Evolutionary conservation across 92 coral and sea anemone genomes (phyloP).

Genomic region (Epizoanthus ramosus): DNA sequence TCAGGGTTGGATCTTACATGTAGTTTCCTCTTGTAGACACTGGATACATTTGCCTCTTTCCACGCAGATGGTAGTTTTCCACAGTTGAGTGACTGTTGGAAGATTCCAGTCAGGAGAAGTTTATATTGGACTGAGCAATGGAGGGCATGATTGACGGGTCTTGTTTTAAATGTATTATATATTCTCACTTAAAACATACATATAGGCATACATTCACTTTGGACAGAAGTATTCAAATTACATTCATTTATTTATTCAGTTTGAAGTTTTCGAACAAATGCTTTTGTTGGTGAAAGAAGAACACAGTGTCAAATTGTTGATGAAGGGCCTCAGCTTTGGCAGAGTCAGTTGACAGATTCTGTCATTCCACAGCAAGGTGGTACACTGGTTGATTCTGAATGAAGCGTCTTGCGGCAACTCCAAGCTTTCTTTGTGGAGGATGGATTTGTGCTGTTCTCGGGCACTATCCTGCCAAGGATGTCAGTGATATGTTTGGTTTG

Average conservation of each 20-base stretch:
- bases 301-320: constrained; percentile 2
- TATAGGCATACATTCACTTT: too few species aligned
- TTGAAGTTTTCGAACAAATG: too few species aligned
- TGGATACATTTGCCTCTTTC: not conserved
- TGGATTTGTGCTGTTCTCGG: not conserved
- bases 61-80: not conserved
- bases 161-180: not conserved
- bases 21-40: constrained; percentile 13
- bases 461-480: too few species aligned
- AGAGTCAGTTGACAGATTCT: constrained; percentile 1
- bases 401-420: constrained; percentile 5
- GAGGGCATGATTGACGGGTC: constrained; percentile 6
- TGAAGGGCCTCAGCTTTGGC: constrained; percentile 10
- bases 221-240: too few species aligned
- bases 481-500: too few species aligned
- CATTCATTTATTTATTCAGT: too few species aligned
- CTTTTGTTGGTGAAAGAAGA: not conserved
- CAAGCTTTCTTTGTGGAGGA: constrained; percentile 3
- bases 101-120: constrained; percentile 1
- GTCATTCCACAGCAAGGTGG: not conserved
- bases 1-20: constrained; percentile 1
- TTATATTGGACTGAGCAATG: not conserved
- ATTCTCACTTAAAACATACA: too few species aligned
- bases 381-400: not conserved
- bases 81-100: constrained; percentile 4